phyloP scores from a whole-genome alignment of 1,140 invertebrate species.

The Drosophila ananassae region DNA sequence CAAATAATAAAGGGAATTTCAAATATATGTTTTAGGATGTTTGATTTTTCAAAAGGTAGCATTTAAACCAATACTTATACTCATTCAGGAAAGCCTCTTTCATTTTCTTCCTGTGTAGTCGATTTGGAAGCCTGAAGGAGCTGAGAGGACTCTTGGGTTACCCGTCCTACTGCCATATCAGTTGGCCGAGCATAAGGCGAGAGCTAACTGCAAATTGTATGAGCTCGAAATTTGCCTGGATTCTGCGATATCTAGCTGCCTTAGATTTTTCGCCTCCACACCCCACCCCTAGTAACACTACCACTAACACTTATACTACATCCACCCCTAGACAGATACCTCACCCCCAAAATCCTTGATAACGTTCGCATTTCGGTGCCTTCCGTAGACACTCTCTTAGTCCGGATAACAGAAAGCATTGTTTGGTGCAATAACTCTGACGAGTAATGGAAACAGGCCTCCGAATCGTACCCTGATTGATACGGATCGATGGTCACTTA shows the following conservation, averaged over 20 bases:
- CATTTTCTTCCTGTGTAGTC: slow-evolving; percentile 32
- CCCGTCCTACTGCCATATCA: slow-evolving; percentile 51
- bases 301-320: no score
- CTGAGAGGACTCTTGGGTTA: slow-evolving; percentile 9
- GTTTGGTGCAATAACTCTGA: slow-evolving; percentile 66
- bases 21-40: no score
- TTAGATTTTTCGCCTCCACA: no score
- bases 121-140: slow-evolving; percentile 10
- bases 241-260: slow-evolving; percentile 8
- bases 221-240: slow-evolving; percentile 67
- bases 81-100: neutral
- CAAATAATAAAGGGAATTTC: neutral
- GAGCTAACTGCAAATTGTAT: slow-evolving; percentile 77
- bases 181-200: slow-evolving; percentile 71
- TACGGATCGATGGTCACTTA: slow-evolving; percentile 55
- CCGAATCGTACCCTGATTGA: slow-evolving; percentile 53
- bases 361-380: slow-evolving; percentile 60
- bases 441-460: slow-evolving; percentile 35
- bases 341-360: slow-evolving; percentile 51
- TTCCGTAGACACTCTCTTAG: slow-evolving; percentile 32
- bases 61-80: no score
- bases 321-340: no score
- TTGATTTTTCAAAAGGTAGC: no score
- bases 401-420: slow-evolving; percentile 50
- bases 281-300: neutral